Conservation (phyloP, 2,888 invertebrate species). For the Hypena proboscidalis region DNA sequence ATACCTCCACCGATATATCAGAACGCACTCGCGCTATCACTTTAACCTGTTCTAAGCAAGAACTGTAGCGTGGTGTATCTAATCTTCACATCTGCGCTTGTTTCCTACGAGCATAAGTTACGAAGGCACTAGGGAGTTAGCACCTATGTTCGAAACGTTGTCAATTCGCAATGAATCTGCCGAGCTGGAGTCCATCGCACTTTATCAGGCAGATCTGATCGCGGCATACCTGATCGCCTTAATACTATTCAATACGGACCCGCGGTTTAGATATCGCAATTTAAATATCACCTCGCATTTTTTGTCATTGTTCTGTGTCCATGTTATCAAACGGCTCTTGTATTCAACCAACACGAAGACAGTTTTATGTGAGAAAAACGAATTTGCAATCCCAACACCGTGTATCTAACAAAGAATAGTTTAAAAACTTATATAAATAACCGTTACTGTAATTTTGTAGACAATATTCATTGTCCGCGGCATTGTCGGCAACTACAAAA, state of each 20-base stretch:
- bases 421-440: slow-evolving; percentile 1
- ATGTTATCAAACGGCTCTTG: slow-evolving; percentile 30
- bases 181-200: slow-evolving; percentile 56
- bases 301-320: no score
- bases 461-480: slow-evolving; percentile 19
- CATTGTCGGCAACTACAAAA: slow-evolving; percentile 26
- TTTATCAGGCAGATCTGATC: slow-evolving; percentile 70
- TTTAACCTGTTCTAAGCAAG: slow-evolving; percentile 62
- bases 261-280: slow-evolving; percentile 51
- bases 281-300: no score
- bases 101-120: slow-evolving; percentile 61
- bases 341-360: slow-evolving; percentile 6
- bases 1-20: slow-evolving; percentile 36
- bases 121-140: slow-evolving; percentile 45
- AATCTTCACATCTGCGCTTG: slow-evolving; percentile 75
- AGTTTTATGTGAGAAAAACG: slow-evolving; percentile 15
- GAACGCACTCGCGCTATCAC: slow-evolving; percentile 52
- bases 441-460: slow-evolving; percentile 27
- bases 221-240: slow-evolving; percentile 66
- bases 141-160: slow-evolving; percentile 55
- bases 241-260: slow-evolving; percentile 49
- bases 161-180: slow-evolving; percentile 70
- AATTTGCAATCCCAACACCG: no score
- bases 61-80: slow-evolving; percentile 71
- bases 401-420: slow-evolving; percentile 17